Evolutionary conservation across 2,888 invertebrate genomes (phyloP), one percentile per base, ranked within the genome.

Genomic region (Amphipyra berbera): DNA sequence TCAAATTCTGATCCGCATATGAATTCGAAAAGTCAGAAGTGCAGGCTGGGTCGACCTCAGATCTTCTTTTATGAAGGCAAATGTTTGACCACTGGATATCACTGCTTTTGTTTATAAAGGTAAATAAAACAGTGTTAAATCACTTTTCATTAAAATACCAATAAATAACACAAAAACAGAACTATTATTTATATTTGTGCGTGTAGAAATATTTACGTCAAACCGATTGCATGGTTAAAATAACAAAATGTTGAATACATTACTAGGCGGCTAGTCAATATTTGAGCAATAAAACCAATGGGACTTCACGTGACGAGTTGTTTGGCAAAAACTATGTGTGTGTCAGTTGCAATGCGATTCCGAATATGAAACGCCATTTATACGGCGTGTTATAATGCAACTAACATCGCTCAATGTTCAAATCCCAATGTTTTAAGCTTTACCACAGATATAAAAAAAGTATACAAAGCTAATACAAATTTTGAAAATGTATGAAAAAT

Each of bases 281-380:
- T 68, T 49, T 49, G 21, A 46, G 27, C 45, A 49, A 14, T 15
- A 38, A 54, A 50, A 46, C 15, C 41, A 30, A 49, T 60, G 48
- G 45, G 9, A 33, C 15, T 15, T 9, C 14, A 46, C 35, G 44
- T 33, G 40, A 35, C 44, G 15, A 46, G 30, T 46, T 37, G 15
- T 59, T 46, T 21, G 21, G 7, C 6, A 21, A 53, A 50, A 66
- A 41, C 35, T 15, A 13, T 46, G 15, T 46, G 15, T 54, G 45
- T 48, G 41, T 9, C 3, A 30, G 48, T 53, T 35, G 13, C 42
- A 46, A 41, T 3, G 5, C 8, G 9, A 54, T 41, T 54, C 14
- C 6, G 27, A 55, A 60, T 27, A 27, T 45, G n/a, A 12, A 45
- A 46, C 5, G 46, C 7, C 5, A n/a, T 49, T 68, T 66, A 14